These are phyloP conservation scores for Strigops habroptila DNA, from an alignment of 2,113 vertebrate species.

Conservation along the genomic window DNA sequence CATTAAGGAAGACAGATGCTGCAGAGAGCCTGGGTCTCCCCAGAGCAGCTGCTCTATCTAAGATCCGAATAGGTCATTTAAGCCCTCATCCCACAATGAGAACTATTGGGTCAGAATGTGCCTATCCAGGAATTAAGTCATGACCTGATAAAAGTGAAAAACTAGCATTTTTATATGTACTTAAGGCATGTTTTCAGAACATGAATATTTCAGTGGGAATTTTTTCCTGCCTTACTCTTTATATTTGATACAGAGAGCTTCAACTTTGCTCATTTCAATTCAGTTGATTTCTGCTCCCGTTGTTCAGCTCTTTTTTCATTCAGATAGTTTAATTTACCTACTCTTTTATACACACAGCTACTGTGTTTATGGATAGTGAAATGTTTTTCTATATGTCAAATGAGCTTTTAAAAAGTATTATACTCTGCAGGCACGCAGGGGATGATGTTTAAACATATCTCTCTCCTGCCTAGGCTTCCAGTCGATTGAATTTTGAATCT, in stretches of 20 bases:
- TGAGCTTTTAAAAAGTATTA: constrained; percentile 65
- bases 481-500: constrained; percentile 67
- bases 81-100: constrained; percentile 23
- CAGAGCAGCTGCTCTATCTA: constrained; percentile 44
- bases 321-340: constrained; percentile 52
- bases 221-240: not conserved
- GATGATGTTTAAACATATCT: constrained; percentile 74
- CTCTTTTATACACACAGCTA: constrained; percentile 53
- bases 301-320: constrained; percentile 49
- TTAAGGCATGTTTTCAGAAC: constrained; percentile 22
- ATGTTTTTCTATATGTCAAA: constrained; percentile 58
- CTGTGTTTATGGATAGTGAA: constrained; percentile 47
- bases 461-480: constrained; percentile 50
- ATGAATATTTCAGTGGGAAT: constrained; percentile 41
- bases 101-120: constrained; percentile 45
- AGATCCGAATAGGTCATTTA: constrained; percentile 60
- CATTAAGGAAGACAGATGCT: constrained; percentile 58
- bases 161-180: not conserved
- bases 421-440: constrained; percentile 50
- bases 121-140: constrained; percentile 28
- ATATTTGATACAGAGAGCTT: constrained; percentile 16
- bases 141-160: constrained; percentile 55
- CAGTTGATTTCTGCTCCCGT: not conserved
- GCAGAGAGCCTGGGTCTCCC: constrained; percentile 17
- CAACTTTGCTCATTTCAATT: constrained; percentile 23